Percentiles rank a stretch among this genome's conserved stretches.
Conservation (phyloP, 2,888 invertebrate species). For the Netelia melanura region DNA sequence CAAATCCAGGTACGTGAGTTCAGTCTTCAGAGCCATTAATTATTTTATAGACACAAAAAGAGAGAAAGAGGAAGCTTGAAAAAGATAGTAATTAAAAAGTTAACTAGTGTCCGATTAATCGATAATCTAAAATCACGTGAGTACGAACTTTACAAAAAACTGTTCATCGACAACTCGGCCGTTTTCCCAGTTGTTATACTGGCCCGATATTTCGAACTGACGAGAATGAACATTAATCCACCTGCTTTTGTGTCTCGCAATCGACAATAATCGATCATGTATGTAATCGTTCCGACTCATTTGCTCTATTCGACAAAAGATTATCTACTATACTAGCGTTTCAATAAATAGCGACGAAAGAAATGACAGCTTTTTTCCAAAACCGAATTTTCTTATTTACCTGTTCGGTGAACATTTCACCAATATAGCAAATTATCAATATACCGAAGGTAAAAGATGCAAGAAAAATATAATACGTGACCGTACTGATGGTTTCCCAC, state of each 20-base stretch:
- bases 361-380: neutral
- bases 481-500: constrained; percentile 76
- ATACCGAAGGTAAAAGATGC: constrained; percentile 79
- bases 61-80: neutral
- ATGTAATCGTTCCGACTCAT: constrained; percentile 74
- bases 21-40: constrained; percentile 74
- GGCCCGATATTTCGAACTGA: constrained; percentile 73
- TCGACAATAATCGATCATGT: constrained; percentile 78
- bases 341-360: too few relatives aligned
- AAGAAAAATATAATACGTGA: constrained; percentile 76
- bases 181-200: constrained; percentile 80
- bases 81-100: too few relatives aligned
- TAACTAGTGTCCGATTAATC: neutral
- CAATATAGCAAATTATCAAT: constrained; percentile 80
- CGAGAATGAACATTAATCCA: constrained; percentile 74
- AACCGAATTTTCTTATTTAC: constrained; percentile 62
- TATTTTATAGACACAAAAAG: neutral
- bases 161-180: constrained; percentile 74
- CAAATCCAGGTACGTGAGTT: constrained; percentile 75
- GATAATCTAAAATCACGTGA: neutral
- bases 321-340: too few relatives aligned
- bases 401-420: constrained; percentile 77
- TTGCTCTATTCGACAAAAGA: constrained; percentile 69
- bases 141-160: constrained; percentile 77
- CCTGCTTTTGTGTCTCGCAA: constrained; percentile 72